phyloP scores from a whole-genome alignment of 2,113 vertebrate species.

The Coryphaenoides rupestris region DNA sequence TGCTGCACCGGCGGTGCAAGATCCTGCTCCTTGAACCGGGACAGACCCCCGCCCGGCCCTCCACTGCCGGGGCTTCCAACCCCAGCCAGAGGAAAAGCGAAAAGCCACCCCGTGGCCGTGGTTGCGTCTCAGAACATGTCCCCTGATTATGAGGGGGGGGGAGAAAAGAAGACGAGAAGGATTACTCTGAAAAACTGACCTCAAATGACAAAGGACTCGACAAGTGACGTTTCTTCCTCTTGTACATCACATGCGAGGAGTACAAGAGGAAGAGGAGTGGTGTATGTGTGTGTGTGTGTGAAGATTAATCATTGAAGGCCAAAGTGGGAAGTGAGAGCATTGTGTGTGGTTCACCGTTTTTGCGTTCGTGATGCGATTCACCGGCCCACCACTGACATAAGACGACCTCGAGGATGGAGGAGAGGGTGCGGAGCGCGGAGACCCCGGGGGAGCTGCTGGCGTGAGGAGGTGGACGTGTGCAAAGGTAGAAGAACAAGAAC shows the following conservation, averaged over 20 bases:
- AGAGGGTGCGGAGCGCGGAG: constrained; percentile 2
- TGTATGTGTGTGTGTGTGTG: no score
- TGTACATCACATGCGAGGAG: neutral
- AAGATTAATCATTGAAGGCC: neutral
- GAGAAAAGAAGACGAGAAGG: no score
- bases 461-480: constrained; percentile 19
- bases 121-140: no score
- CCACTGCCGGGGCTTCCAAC: neutral
- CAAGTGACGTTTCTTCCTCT: neutral
- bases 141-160: no score
- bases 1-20: neutral
- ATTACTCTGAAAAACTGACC: neutral
- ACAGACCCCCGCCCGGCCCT: neutral
- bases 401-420: constrained; percentile 10
- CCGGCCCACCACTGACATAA: neutral
- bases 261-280: no score
- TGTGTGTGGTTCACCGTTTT: neutral
- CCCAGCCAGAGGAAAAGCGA: neutral
- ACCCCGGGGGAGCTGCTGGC: constrained; percentile 27
- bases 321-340: neutral
- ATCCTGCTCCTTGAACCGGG: neutral
- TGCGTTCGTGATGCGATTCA: neutral
- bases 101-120: no score
- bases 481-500: constrained; percentile 43
- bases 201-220: neutral